These are phyloP conservation scores for Caenorhabditis sp. DNA, from an alignment of 2,888 invertebrate species.

Conservation along the genomic window DNA sequence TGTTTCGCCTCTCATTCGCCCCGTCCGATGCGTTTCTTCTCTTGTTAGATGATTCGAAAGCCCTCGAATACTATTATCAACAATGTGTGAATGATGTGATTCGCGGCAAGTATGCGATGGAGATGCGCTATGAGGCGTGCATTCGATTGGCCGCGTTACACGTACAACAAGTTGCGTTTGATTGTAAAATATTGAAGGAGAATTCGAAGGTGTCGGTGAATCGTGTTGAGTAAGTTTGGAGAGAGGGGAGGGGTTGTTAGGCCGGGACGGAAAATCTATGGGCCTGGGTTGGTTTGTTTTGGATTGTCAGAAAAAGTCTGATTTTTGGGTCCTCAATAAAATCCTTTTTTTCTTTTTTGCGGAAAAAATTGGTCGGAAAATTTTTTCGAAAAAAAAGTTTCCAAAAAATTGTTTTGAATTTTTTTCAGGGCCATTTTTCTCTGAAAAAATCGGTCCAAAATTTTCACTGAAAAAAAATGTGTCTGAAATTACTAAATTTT, in stretches of 20 bases:
- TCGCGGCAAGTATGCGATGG: constrained; percentile 87
- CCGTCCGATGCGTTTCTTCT: constrained; percentile 85
- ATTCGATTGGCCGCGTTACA: constrained; percentile 86
- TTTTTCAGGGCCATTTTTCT: too few relatives aligned
- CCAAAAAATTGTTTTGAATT: too few relatives aligned
- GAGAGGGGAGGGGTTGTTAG: too few relatives aligned
- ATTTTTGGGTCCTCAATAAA: too few relatives aligned
- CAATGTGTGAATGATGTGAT: constrained; percentile 91
- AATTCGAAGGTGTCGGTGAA: constrained; percentile 48
- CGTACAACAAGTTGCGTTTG: constrained; percentile 87
- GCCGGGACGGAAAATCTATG: too few relatives aligned
- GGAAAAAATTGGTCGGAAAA: too few relatives aligned
- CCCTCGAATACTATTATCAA: constrained; percentile 78
- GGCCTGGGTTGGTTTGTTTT: too few relatives aligned
- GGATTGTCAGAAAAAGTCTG: too few relatives aligned
- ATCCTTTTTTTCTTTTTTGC: too few relatives aligned
- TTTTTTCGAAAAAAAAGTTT: too few relatives aligned
- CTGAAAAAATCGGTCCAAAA: neutral
- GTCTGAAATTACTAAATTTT: too few relatives aligned
- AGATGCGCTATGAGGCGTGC: constrained; percentile 86
- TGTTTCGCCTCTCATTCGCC: constrained; percentile 88
- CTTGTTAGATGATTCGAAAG: constrained; percentile 83
- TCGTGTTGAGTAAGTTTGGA: constrained; percentile 50
- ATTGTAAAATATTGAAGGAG: constrained; percentile 74
- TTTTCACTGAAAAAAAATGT: neutral